A percentile compares a stretch with the other conserved stretches of the same genome.
These are phyloP conservation scores for Ditylenchus dipsaci DNA, from an alignment of 1,140 invertebrate genomes.

Conservation along the genomic window DNA sequence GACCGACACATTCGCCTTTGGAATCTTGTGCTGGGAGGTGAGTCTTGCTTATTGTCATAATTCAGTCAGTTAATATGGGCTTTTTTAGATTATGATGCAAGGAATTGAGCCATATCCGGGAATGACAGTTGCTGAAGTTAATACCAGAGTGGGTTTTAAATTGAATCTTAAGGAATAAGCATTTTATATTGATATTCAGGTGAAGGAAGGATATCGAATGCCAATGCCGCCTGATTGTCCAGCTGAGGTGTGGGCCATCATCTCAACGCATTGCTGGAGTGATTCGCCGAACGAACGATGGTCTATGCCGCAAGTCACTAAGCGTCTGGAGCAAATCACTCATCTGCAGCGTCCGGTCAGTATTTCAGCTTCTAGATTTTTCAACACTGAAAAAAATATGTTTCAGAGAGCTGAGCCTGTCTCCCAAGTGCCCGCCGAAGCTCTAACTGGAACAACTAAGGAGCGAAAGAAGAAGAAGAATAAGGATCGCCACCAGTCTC, in stretches of 20 bases:
- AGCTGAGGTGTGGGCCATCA: slow-evolving; percentile 13
- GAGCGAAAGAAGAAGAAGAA: not conserved
- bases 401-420: too few species aligned
- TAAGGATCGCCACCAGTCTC: not conserved
- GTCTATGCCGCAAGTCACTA: slow-evolving; percentile 12
- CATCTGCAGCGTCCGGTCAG: not conserved
- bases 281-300: slow-evolving; percentile 30
- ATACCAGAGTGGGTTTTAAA: slow-evolving; percentile 10
- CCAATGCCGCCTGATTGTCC: slow-evolving; percentile 17
- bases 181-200: slow-evolving; percentile 2
- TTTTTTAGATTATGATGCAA: slow-evolving; percentile 13
- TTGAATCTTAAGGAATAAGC: not conserved
- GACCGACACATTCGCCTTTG: slow-evolving; percentile 28
- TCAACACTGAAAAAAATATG: too few species aligned
- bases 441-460: not conserved
- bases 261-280: slow-evolving; percentile 22
- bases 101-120: slow-evolving; percentile 25
- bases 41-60: not conserved
- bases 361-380: not conserved
- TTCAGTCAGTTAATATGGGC: not conserved
- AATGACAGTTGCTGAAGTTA: slow-evolving; percentile 16
- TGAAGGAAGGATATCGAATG: slow-evolving; percentile 19
- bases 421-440: too few species aligned
- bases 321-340: slow-evolving; percentile 1
- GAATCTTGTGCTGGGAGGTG: slow-evolving; percentile 20